Evolutionary conservation across 1,140 invertebrate genomes (phyloP).

Genomic region (Metaphire vulgaris): DNA sequence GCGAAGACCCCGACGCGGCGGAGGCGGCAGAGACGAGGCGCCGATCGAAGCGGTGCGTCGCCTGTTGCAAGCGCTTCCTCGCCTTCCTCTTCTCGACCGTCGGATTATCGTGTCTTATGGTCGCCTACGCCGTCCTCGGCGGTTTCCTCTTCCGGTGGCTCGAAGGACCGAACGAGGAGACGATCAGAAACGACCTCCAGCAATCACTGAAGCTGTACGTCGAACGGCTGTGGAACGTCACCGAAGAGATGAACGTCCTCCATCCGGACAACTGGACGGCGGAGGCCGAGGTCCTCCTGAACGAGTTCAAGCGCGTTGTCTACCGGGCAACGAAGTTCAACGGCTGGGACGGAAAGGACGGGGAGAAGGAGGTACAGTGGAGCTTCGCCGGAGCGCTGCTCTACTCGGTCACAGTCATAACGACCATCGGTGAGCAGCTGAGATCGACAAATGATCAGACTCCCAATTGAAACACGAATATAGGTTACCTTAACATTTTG

Average conservation of each 20-base stretch:
- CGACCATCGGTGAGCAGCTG: constrained; percentile 63
- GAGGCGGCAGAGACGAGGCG: neutral
- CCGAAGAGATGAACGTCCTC: constrained; percentile 27
- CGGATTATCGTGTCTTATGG: constrained; percentile 77
- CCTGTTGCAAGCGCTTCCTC: constrained; percentile 66
- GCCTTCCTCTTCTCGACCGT: constrained; percentile 90
- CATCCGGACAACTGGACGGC: constrained; percentile 22
- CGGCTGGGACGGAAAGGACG: constrained; percentile 58
- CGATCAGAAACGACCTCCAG: neutral
- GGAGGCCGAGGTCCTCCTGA: constrained; percentile 19
- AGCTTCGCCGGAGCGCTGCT: constrained; percentile 68
- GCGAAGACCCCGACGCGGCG: neutral
- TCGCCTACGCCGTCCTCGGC: constrained; percentile 81
- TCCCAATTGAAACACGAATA: neutral
- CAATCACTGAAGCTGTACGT: neutral
- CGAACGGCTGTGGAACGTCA: constrained; percentile 28
- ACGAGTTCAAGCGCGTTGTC: constrained; percentile 15
- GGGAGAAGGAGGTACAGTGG: constrained; percentile 55
- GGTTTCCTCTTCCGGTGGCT: constrained; percentile 82
- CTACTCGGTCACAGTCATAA: constrained; percentile 73
- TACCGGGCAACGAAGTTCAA: constrained; percentile 37
- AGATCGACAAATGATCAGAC: neutral
- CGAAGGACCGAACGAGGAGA: constrained; percentile 62
- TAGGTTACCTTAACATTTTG: no score
- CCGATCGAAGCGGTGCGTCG: constrained; percentile 14